phyloP scores from a whole-genome alignment of 1,140 invertebrate species.

The Pantala flavescens region DNA sequence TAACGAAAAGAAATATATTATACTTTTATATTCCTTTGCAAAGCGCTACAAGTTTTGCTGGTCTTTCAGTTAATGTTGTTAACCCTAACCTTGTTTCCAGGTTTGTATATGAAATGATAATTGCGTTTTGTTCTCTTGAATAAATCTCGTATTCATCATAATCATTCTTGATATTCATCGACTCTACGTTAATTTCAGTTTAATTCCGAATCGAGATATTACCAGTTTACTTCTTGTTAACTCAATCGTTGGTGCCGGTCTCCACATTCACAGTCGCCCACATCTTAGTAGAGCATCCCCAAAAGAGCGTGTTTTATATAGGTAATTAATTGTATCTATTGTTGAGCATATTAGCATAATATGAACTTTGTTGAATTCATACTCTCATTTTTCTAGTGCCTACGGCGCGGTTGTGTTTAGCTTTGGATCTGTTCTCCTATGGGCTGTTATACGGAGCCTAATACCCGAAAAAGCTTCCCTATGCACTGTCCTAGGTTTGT shows the following conservation, averaged over 20 bases:
- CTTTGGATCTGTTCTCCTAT: slow-evolving; percentile 58
- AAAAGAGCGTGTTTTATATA: slow-evolving; percentile 39
- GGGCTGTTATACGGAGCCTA: slow-evolving; percentile 56
- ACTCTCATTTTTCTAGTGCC: slow-evolving; percentile 34
- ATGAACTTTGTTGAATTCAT: not conserved
- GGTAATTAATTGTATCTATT: slow-evolving; percentile 31
- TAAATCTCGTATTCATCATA: too few relatives aligned
- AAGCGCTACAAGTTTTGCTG: slow-evolving; percentile 47
- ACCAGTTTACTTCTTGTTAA: slow-evolving; percentile 46
- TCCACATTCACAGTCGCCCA: slow-evolving; percentile 51
- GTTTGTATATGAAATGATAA: slow-evolving; percentile 29
- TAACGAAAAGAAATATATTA: slow-evolving; percentile 45
- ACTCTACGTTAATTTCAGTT: slow-evolving; percentile 34
- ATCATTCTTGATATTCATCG: slow-evolving; percentile 26
- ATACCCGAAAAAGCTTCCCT: slow-evolving; percentile 49
- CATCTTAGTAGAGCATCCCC: slow-evolving; percentile 39
- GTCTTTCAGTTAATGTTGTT: slow-evolving; percentile 54
- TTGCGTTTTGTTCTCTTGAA: not conserved
- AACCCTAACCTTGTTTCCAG: slow-evolving; percentile 48
- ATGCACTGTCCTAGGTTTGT: slow-evolving; percentile 48
- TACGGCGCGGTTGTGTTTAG: slow-evolving; percentile 54
- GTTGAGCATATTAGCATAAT: too few relatives aligned
- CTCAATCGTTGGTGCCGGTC: slow-evolving; percentile 45
- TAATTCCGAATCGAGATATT: slow-evolving; percentile 45
- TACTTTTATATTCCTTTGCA: slow-evolving; percentile 50